phyloP scores from a whole-genome alignment of 1,140 invertebrate species.

The Lordiphosa clarofinis region DNA sequence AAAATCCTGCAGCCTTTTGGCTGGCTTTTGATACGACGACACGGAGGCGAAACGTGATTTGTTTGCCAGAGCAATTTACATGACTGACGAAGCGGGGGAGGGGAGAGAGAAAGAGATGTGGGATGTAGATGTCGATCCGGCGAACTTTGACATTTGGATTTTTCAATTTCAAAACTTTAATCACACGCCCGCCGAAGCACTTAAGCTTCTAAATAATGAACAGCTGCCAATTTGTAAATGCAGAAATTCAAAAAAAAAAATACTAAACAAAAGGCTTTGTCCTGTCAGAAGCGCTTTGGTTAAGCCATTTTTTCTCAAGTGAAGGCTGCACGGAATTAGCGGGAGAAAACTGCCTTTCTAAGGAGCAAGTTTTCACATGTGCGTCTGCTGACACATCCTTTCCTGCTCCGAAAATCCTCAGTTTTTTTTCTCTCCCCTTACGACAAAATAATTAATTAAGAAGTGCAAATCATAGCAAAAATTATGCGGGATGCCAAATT shows the following conservation, averaged over 20 bases:
- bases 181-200: constrained; percentile 38
- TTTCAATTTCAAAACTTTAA: constrained; percentile 29
- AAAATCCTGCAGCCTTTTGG: constrained; percentile 39
- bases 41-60: constrained; percentile 40
- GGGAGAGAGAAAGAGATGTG: not conserved
- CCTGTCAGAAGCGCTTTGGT: too few relatives aligned
- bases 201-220: constrained; percentile 48
- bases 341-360: too few relatives aligned
- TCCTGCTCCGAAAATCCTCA: too few relatives aligned
- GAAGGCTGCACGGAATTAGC: too few relatives aligned
- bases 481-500: not conserved
- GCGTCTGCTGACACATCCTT: too few relatives aligned
- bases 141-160: constrained; percentile 39
- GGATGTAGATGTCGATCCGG: not conserved
- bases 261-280: too few relatives aligned
- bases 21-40: constrained; percentile 25
- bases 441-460: too few relatives aligned
- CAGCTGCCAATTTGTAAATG: constrained; percentile 24
- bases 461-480: not conserved
- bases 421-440: too few relatives aligned
- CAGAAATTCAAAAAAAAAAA: too few relatives aligned
- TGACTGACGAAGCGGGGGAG: constrained; percentile 14
- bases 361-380: too few relatives aligned
- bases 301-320: too few relatives aligned
- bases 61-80: constrained; percentile 53